Evolutionary conservation across 2,113 vertebrate genomes (phyloP), one percentile per base, ranked within the genome.

Genomic region (Bathybates hornii): DNA sequence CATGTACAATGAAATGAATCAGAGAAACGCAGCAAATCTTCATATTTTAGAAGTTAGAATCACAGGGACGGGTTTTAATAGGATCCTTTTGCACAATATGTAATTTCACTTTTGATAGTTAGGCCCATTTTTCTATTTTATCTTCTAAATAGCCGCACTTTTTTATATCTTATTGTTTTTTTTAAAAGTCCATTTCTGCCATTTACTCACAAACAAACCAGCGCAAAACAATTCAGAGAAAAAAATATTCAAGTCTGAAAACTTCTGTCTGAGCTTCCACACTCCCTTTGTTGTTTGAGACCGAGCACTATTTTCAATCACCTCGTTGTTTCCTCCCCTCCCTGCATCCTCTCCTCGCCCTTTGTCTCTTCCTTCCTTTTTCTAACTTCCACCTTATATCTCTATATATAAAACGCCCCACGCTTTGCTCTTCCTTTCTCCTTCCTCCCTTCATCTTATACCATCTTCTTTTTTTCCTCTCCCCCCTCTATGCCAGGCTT

Each of bases 401-500:
- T 87, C 78, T 68, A 24, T 45, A 90, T 82, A 90, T 84, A 82
- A 83, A 88, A 57, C 1, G 1, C 14, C 29, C 68, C 27, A 19
- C 1, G 2, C 61, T 81, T 59, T 80, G 54, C 81, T 76, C 11
- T 73, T 68, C 61, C 84, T 90, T 81, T 89, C 11, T 29, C 57
- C 56, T 78, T 80, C 86, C 66, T 86, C 48, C 38, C 54, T 66
- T 45, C 32, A 89, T 81, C 68, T 80, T 54, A 68, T 29, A 9
- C 48, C 48, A 52, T 68, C n/a, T 66, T 63, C 54, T 76, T 54
- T 86, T 86, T 84, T 83, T 43, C 52, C 71, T 71, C 80, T 57
- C 86, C 89, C 85, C 71, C 89, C 50, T 86, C 59, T 38, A 29
- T 10, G 84, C 86, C 57, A 61, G 80, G 27, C 80, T 92, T 96